Conservation (phyloP, 1,140 invertebrate species). For the Drosophila carrolli region DNA sequence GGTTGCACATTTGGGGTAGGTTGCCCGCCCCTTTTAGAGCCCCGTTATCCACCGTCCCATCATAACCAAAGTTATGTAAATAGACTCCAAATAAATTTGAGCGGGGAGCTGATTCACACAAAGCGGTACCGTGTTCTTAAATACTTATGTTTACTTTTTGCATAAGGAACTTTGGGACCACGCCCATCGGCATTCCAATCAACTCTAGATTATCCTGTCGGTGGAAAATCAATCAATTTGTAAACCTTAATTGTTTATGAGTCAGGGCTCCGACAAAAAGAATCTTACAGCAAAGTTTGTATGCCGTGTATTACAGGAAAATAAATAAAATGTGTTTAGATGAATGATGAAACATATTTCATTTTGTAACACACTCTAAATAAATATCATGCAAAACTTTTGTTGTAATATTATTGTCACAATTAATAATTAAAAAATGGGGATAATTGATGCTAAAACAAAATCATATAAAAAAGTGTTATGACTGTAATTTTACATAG, state of each 20-base stretch:
- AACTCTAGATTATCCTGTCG: constrained; percentile 28
- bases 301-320: too few relatives aligned
- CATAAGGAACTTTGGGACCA: constrained; percentile 34
- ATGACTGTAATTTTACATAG: too few relatives aligned
- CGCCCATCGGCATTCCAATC: constrained; percentile 10
- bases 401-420: too few relatives aligned
- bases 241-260: constrained; percentile 5
- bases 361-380: too few relatives aligned
- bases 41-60: not conserved
- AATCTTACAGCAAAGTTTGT: not conserved
- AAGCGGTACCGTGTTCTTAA: not conserved
- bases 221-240: constrained; percentile 39
- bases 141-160: constrained; percentile 17
- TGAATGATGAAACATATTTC: too few relatives aligned
- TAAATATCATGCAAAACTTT: not conserved
- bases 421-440: too few relatives aligned
- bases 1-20: constrained; percentile 59
- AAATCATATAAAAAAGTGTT: too few relatives aligned
- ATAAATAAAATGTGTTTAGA: too few relatives aligned
- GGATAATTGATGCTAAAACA: too few relatives aligned
- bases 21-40: constrained; percentile 13
- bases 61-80: constrained; percentile 22
- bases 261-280: not conserved
- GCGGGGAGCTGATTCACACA: constrained; percentile 15
- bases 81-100: constrained; percentile 24